Evolutionary conservation across 92 coral and sea anemone genomes (phyloP), one percentile per base, ranked within the genome.

Genomic region (Micromussa lordhowensis): DNA sequence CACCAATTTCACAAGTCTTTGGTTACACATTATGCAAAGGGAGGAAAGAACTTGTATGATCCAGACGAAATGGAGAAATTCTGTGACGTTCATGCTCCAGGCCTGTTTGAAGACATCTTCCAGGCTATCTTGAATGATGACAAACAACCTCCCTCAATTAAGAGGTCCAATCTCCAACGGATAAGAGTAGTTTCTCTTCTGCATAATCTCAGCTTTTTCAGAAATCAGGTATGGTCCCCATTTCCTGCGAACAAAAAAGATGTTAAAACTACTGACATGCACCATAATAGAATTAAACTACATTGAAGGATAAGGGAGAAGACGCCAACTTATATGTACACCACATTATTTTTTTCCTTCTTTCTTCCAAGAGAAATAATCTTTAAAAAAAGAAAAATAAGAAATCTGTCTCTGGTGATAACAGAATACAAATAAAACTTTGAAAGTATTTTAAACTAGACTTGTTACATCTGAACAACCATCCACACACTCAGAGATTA

Each of bases 201-300:
- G 44, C n/a, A n/a, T n/a, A n/a, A n/a, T n/a, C n/a, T n/a, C n/a
- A n/a, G n/a, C n/a, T n/a, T n/a, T n/a, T n/a, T 73, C 28, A 86
- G 93, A 71, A 90, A 90, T 77, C 87, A 86, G 90, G 87, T 90
- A 82, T 32, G 28, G 38, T 44, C 28, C 59, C 21, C 31, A 2
- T 14, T 66, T 66, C 21, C 31, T n/a, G n/a, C 63, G 3, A 15
- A 18, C 63, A 57, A 18, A 57, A 57, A 10, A 57, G 57, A 57
- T n/a, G n/a, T n/a, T 79, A 18, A 79, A 53, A 55, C 48, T 31
- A 34, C 38, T 69, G 35, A n/a, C n/a, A n/a, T n/a, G n/a, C n/a
- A n/a, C n/a, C 35, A 30, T 69, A n/a, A n/a, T 69, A 28, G 29
- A 69, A 69, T 28, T 69, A 15, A 28, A 73, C 77, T 28, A 32